phyloP scores from a whole-genome alignment of 2,113 vertebrate genomes.

The Chaetorhynchus papuensis region DNA sequence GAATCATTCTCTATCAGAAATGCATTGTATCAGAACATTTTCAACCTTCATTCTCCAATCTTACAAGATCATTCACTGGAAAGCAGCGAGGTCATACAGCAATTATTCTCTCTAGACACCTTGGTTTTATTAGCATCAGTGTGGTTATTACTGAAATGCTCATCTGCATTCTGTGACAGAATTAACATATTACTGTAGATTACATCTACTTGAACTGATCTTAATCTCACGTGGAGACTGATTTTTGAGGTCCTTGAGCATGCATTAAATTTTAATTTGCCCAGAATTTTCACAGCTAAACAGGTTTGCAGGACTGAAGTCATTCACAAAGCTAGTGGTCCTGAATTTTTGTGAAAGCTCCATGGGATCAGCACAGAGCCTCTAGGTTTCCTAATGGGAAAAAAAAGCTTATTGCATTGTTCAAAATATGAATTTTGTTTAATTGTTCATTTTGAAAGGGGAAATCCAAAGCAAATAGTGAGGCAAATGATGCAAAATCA shows the following conservation, averaged over 20 bases:
- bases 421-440: neutral
- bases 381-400: neutral
- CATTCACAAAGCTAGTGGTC: neutral
- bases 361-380: neutral
- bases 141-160: neutral
- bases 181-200: neutral
- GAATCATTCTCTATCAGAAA: neutral
- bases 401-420: neutral
- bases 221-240: neutral
- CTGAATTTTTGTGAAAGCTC: neutral
- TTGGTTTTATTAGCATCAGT: neutral
- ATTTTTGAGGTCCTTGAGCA: neutral
- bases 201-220: neutral
- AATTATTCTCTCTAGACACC: neutral
- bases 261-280: neutral
- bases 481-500: neutral
- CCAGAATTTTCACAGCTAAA: neutral
- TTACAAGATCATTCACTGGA: neutral
- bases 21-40: neutral
- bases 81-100: neutral
- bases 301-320: neutral
- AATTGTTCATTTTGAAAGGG: neutral
- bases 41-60: neutral
- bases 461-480: neutral
- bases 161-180: neutral